Evolutionary conservation across 2,113 vertebrate species (phyloP).

Genomic region (Mormoops blainvillei): DNA sequence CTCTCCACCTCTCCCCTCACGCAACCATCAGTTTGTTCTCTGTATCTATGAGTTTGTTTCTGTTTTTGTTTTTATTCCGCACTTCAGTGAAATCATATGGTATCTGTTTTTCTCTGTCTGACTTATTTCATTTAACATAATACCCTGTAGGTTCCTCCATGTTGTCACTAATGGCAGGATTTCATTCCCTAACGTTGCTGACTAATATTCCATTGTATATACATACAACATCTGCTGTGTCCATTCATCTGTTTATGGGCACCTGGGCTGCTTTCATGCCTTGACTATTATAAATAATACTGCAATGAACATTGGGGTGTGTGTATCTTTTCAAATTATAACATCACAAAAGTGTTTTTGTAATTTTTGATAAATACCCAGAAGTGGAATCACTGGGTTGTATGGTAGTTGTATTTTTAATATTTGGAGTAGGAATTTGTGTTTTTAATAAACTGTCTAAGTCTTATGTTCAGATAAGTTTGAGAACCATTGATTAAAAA

Average conservation of each 20-base stretch:
- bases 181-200: not conserved
- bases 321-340: not conserved
- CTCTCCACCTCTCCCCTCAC: too few species aligned
- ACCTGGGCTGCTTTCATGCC: not conserved
- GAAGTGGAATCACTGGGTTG: not conserved
- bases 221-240: not conserved
- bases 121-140: not conserved
- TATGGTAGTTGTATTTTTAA: not conserved
- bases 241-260: not conserved
- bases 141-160: not conserved
- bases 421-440: not conserved
- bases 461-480: not conserved
- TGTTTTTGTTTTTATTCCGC: not conserved
- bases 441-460: slow-evolving; percentile 9
- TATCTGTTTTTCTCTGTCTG: not conserved
- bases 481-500: not conserved
- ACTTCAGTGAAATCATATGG: not conserved
- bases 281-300: not conserved
- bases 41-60: not conserved
- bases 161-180: not conserved
- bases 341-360: too few species aligned
- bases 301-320: not conserved
- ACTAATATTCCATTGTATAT: not conserved
- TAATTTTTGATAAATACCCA: not conserved
- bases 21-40: not conserved